A percentile compares a stretch with the other conserved stretches of the same genome.
Evolutionary conservation across 1,140 invertebrate genomes (phyloP).

Genomic region (Sinella curviseta): DNA sequence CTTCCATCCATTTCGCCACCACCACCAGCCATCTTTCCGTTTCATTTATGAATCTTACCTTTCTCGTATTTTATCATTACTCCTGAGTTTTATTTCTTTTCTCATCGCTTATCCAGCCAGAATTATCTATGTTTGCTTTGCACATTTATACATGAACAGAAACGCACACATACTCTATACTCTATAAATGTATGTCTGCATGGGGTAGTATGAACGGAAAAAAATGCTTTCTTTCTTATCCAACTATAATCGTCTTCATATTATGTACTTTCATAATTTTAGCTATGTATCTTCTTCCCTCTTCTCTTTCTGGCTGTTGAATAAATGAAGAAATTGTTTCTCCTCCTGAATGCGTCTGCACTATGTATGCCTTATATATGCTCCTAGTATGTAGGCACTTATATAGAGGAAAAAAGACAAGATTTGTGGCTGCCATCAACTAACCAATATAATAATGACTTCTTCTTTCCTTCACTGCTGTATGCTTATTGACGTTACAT

Average conservation of each 20-base stretch:
- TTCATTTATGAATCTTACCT: conserved; percentile 20
- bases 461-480: too few relatives aligned
- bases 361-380: conserved; percentile 3
- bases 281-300: too few relatives aligned
- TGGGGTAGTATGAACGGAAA: background rate
- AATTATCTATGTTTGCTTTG: conserved; percentile 4
- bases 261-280: too few relatives aligned
- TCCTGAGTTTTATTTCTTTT: conserved; percentile 31
- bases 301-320: background rate
- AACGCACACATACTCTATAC: too few relatives aligned
- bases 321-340: background rate
- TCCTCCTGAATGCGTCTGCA: too few relatives aligned
- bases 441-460: background rate
- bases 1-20: too few relatives aligned
- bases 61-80: conserved; percentile 26
- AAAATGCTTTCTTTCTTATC: too few relatives aligned
- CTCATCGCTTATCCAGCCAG: conserved; percentile 23
- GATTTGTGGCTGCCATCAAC: conserved; percentile 4
- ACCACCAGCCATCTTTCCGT: background rate
- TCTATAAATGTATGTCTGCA: conserved; percentile 3
- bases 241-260: too few relatives aligned
- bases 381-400: too few relatives aligned
- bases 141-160: background rate
- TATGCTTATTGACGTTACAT: too few relatives aligned
- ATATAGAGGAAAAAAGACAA: too few relatives aligned